Percentiles rank a stretch among this genome's conserved stretches.
Conservation (phyloP, 2,797 vertebrate genomes). For the Miichthys miiuy region DNA sequence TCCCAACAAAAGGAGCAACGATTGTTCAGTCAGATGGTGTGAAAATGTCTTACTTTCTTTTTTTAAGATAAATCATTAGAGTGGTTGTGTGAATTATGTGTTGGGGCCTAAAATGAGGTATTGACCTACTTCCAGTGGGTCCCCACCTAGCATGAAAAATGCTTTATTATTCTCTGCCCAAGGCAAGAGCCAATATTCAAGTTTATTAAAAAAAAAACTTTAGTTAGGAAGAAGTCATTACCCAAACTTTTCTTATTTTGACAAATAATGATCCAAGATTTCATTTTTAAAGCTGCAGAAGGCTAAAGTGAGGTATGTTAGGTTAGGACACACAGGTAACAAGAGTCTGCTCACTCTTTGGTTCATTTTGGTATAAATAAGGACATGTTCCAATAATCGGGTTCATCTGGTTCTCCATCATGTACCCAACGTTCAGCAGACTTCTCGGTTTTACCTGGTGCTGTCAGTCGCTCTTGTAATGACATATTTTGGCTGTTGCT, state of each 20-base stretch:
- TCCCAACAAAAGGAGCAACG: not conserved
- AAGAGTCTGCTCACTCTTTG: not conserved
- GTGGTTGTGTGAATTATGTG: not conserved
- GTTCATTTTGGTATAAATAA: not conserved
- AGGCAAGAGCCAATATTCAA: not conserved
- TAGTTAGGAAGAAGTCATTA: slow-evolving; percentile 1
- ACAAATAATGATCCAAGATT: slow-evolving; percentile 11
- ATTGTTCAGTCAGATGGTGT: slow-evolving; percentile 1
- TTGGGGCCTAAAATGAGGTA: slow-evolving; percentile 1
- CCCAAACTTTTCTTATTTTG: slow-evolving; percentile 14
- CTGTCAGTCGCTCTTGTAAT: too few species aligned
- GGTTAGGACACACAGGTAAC: too few species aligned
- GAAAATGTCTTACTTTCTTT: not conserved
- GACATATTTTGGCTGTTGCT: too few species aligned
- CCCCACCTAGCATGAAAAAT: slow-evolving; percentile 17
- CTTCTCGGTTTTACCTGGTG: too few species aligned
- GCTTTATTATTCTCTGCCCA: slow-evolving; percentile 15
- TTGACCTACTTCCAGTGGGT: slow-evolving; percentile 20
- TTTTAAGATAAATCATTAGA: not conserved
- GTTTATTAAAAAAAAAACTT: slow-evolving; percentile 9
- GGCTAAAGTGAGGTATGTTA: not conserved
- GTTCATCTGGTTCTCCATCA: not conserved
- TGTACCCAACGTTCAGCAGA: too few species aligned
- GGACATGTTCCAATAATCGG: not conserved
- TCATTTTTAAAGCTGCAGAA: not conserved